Conservation (phyloP, 2,113 vertebrate species). For the Colaptes auratus region DNA sequence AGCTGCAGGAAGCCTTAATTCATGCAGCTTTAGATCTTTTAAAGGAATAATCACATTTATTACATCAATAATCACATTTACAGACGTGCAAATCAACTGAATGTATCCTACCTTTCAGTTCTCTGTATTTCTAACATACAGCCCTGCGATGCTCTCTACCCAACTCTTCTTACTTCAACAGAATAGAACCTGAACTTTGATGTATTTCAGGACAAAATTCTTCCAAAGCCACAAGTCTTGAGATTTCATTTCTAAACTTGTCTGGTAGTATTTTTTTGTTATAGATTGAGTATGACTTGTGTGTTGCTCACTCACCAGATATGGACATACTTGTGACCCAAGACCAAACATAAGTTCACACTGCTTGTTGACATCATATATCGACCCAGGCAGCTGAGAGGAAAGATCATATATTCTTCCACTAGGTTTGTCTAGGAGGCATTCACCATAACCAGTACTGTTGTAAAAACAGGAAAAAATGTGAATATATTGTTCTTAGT, state of each 20-base stretch:
- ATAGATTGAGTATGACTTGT: background rate
- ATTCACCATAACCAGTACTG: constrained; percentile 95
- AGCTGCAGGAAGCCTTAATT: background rate
- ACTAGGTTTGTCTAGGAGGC: constrained; percentile 91
- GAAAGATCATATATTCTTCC: constrained; percentile 85
- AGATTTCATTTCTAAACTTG: background rate
- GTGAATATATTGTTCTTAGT: background rate
- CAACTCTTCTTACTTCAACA: background rate
- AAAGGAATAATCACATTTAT: too few relatives aligned
- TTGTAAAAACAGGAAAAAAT: constrained; percentile 15
- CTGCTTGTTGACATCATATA: constrained; percentile 92
- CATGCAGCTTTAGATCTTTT: background rate
- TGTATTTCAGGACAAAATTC: background rate
- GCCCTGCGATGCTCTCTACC: background rate
- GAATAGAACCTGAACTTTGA: background rate
- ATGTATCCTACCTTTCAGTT: background rate
- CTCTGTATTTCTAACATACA: background rate
- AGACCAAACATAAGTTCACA: constrained; percentile 95
- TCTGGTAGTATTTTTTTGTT: background rate
- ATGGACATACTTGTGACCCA: constrained; percentile 94
- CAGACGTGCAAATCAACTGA: background rate
- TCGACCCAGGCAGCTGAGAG: constrained; percentile 86
- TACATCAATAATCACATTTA: background rate
- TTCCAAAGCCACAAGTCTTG: background rate
- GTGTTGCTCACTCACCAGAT: constrained; percentile 83